Evolutionary conservation across 2,888 invertebrate genomes (phyloP).

Genomic region (Cryptus viduatorius): DNA sequence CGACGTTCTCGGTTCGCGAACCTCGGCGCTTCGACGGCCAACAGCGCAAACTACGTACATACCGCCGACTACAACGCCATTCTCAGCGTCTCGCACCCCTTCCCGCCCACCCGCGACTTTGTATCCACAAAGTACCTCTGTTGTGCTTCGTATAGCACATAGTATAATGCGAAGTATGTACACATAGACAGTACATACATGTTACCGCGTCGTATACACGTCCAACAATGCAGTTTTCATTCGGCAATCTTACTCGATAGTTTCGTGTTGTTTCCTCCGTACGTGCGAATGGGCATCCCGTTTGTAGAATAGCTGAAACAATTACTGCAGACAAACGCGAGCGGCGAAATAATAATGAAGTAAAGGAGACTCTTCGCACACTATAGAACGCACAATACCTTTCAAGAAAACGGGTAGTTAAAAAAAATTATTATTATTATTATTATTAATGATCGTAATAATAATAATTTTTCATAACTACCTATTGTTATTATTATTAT

Average conservation of each 20-base stretch:
- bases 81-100: not conserved
- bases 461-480: too few relatives aligned
- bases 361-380: conserved; percentile 1
- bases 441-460: too few relatives aligned
- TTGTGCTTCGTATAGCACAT: not conserved
- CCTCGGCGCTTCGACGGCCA: conserved; percentile 11
- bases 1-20: conserved; percentile 19
- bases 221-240: not conserved
- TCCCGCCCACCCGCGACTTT: not conserved
- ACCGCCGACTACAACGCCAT: not conserved
- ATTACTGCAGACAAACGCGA: conserved; percentile 4
- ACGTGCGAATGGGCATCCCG: conserved; percentile 28
- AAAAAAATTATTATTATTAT: too few relatives aligned
- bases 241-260: conserved; percentile 24
- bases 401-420: too few relatives aligned
- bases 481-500: too few relatives aligned
- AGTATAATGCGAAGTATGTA: not conserved
- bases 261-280: conserved; percentile 15
- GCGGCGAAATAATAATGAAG: not conserved
- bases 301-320: conserved; percentile 23
- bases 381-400: too few relatives aligned
- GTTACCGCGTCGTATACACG: not conserved
- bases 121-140: conserved; percentile 8
- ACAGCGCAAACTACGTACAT: conserved; percentile 6
- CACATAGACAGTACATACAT: not conserved